phyloP scores from a whole-genome alignment of 2,888 invertebrate species.

The Acrobasis consociella region DNA sequence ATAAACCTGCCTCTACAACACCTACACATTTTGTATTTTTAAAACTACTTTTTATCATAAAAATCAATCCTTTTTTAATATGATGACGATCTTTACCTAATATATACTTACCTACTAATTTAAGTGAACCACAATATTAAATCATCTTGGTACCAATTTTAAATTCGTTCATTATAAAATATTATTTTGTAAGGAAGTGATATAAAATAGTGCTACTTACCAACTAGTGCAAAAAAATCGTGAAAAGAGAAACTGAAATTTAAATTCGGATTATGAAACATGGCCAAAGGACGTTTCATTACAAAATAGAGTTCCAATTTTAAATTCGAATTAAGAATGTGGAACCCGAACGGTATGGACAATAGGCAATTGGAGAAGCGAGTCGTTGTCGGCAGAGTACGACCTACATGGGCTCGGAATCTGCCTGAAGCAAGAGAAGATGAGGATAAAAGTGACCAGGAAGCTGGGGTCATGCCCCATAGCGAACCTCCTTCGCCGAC shows the following conservation, averaged over 20 bases:
- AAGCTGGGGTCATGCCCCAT: constrained; percentile 65
- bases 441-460: constrained; percentile 67
- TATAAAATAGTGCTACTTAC: not conserved
- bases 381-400: constrained; percentile 82
- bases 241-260: not conserved
- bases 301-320: constrained; percentile 8
- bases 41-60: no score
- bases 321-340: constrained; percentile 51
- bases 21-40: no score
- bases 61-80: no score
- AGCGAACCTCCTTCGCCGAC: constrained; percentile 74
- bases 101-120: no score
- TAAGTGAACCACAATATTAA: not conserved
- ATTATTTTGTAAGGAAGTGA: not conserved
- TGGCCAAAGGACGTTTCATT: constrained; percentile 5
- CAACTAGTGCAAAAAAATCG: not conserved
- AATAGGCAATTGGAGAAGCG: constrained; percentile 83
- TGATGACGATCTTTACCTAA: no score
- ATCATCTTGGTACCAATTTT: constrained; percentile 3
- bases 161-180: no score
- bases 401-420: constrained; percentile 80
- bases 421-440: constrained; percentile 73
- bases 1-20: no score
- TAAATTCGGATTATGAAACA: not conserved
- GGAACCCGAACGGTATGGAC: constrained; percentile 75